Evolutionary conservation across 2,797 vertebrate genomes (phyloP).

Genomic region (Cephalopachus bancanus): DNA sequence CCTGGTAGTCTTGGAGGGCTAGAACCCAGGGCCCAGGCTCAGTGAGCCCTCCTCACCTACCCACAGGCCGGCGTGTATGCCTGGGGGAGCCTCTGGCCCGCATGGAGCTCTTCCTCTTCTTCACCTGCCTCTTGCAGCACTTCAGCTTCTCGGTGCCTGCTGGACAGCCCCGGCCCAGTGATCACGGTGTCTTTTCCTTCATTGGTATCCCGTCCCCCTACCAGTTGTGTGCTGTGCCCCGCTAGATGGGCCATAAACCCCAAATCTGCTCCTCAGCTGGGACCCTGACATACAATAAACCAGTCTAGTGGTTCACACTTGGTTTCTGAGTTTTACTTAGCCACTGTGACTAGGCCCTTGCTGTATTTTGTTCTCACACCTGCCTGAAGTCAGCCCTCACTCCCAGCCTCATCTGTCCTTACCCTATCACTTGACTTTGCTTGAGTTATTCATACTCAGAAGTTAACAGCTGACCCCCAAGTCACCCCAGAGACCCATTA

Average conservation of each 20-base stretch:
- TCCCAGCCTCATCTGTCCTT: neutral
- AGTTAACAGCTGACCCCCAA: neutral
- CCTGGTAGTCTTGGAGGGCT: fast-evolving
- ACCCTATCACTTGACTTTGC: neutral
- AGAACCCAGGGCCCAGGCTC: neutral
- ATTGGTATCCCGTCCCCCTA: constrained; percentile 30
- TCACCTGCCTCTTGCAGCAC: constrained; percentile 87
- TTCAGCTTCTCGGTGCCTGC: constrained; percentile 82
- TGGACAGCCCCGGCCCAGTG: constrained; percentile 75
- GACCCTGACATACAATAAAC: neutral
- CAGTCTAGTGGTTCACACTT: neutral
- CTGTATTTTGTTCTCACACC: neutral
- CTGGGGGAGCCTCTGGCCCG: constrained; percentile 86
- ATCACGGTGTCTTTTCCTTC: fast-evolving
- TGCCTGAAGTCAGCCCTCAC: neutral
- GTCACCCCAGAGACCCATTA: neutral
- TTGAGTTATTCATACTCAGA: neutral
- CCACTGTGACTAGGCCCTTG: neutral
- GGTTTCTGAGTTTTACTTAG: neutral
- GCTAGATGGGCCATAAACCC: neutral
- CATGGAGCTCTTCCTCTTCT: constrained; percentile 89
- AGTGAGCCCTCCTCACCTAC: neutral
- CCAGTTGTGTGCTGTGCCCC: constrained; percentile 76
- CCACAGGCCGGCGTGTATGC: constrained; percentile 83
- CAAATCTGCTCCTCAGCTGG: fast-evolving